A percentile compares a stretch with the other conserved stretches of the same genome.
Evolutionary conservation across 2,113 vertebrate genomes (phyloP).

Genomic region (Apteryx mantelli): DNA sequence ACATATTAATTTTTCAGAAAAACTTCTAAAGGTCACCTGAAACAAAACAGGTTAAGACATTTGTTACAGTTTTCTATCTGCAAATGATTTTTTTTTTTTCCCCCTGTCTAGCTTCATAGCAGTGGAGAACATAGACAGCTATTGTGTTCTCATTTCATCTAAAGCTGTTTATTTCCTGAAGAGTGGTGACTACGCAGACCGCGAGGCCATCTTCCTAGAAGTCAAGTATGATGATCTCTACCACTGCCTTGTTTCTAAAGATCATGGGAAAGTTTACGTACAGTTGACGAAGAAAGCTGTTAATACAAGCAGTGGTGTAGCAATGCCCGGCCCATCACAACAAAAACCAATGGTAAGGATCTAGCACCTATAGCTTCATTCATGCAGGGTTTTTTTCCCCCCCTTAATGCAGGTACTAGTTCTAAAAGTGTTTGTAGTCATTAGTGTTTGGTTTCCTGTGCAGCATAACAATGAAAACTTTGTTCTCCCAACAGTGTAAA

Average conservation of each 20-base stretch:
- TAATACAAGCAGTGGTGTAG: constrained; percentile 87
- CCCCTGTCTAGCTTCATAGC: constrained; percentile 88
- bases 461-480: not conserved
- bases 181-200: constrained; percentile 85
- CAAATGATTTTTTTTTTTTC: too few relatives aligned
- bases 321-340: constrained; percentile 94
- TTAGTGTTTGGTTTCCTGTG: not conserved
- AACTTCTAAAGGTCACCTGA: not conserved
- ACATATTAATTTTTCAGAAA: not conserved
- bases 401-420: not conserved
- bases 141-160: constrained; percentile 95
- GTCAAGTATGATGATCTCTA: constrained; percentile 96
- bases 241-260: constrained; percentile 96
- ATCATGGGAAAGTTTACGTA: constrained; percentile 94
- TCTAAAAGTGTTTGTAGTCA: not conserved
- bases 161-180: constrained; percentile 95
- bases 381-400: not conserved
- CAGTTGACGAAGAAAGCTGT: constrained; percentile 97
- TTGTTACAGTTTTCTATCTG: not conserved
- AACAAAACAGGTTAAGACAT: not conserved
- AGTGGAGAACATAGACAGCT: constrained; percentile 91
- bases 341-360: constrained; percentile 95
- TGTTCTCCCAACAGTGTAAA: not conserved
- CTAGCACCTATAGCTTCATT: fast-evolving
- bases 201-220: constrained; percentile 95